A percentile compares a stretch with the other conserved stretches of the same genome.
Conservation (phyloP, 2,797 vertebrate species). For the Pantherophis vulpinus region DNA sequence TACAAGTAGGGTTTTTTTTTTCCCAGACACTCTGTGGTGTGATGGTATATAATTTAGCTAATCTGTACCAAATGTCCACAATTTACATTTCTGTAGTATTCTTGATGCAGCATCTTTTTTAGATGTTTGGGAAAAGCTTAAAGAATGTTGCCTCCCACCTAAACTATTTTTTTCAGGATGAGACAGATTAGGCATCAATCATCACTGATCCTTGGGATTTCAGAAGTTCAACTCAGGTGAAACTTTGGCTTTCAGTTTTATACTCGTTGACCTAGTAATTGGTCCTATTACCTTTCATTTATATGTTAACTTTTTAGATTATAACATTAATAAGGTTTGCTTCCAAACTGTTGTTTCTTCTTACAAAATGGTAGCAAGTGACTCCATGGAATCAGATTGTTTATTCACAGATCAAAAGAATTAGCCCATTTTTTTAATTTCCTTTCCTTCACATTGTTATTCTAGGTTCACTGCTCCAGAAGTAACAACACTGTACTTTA, state of each 20-base stretch:
- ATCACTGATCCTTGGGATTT: neutral
- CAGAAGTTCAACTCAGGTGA: neutral
- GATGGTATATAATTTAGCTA: neutral
- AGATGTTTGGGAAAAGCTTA: neutral
- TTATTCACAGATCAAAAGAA: neutral
- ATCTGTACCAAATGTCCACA: neutral
- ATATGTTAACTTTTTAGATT: neutral
- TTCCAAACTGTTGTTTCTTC: neutral
- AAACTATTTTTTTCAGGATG: neutral
- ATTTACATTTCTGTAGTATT: neutral
- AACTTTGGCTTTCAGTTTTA: neutral
- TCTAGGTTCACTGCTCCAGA: neutral
- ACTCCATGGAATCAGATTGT: constrained; percentile 3
- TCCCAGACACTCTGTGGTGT: neutral
- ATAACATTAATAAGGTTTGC: neutral
- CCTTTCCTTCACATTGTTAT: neutral
- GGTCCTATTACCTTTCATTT: neutral
- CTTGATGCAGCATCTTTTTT: neutral
- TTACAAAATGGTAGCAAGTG: neutral
- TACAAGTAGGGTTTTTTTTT: neutral
- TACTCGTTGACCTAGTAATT: neutral
- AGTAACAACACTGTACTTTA: neutral
- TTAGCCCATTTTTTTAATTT: neutral
- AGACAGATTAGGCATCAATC: neutral
- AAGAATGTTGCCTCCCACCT: neutral